Percentiles rank a stretch among this genome's conserved stretches.
phyloP scores from a whole-genome alignment of 1,140 invertebrate genomes.

The Magallana ariakensis region DNA sequence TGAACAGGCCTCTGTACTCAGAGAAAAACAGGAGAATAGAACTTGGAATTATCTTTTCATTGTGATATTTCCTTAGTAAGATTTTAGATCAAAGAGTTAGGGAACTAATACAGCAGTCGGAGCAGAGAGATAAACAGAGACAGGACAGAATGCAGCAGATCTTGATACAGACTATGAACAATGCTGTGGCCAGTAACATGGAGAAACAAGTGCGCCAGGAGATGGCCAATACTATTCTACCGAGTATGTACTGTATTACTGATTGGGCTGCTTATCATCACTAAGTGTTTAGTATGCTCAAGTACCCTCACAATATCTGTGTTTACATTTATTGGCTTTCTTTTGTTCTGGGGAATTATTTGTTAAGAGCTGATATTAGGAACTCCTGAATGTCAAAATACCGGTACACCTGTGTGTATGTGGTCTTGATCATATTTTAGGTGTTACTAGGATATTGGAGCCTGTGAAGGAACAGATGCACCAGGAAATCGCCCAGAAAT shows the following conservation, averaged over 20 bases:
- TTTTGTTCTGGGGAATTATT: too few relatives aligned
- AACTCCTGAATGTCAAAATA: too few relatives aligned
- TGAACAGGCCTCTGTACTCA: too few relatives aligned
- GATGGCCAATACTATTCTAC: constrained; percentile 69
- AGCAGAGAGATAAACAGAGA: constrained; percentile 65
- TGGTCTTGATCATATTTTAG: constrained; percentile 62
- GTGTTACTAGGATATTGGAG: constrained; percentile 82
- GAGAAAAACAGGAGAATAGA: too few relatives aligned
- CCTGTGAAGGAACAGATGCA: constrained; percentile 86
- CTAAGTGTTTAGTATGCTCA: too few relatives aligned
- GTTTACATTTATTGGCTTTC: not conserved
- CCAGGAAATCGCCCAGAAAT: constrained; percentile 86
- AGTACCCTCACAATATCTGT: too few relatives aligned
- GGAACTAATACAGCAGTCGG: constrained; percentile 61
- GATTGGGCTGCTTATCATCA: too few relatives aligned
- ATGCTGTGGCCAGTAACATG: constrained; percentile 71
- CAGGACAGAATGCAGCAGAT: constrained; percentile 67
- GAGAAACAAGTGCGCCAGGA: constrained; percentile 73
- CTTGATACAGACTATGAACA: constrained; percentile 74
- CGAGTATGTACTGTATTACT: constrained; percentile 64
- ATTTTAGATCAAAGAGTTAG: constrained; percentile 65
- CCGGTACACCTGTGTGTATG: too few relatives aligned
- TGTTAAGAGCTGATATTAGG: too few relatives aligned
- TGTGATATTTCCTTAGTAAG: constrained; percentile 44
- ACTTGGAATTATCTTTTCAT: too few relatives aligned